phyloP scores from a whole-genome alignment of 2,888 invertebrate species.

The Ennomos erosarius region DNA sequence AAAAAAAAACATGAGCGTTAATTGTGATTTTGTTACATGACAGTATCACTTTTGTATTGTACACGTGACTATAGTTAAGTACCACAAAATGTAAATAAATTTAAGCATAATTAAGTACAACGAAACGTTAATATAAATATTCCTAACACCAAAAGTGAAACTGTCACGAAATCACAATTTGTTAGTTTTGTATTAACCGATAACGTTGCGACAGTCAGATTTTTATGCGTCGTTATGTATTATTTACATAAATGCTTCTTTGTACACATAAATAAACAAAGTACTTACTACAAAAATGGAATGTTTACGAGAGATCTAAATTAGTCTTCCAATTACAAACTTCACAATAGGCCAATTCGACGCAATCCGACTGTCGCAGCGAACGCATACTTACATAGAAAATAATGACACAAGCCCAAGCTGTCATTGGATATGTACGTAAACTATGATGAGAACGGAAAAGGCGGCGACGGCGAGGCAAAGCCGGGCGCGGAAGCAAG shows the following conservation, averaged over 20 bases:
- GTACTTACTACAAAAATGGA: slow-evolving; percentile 39
- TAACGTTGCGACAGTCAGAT: slow-evolving; percentile 71
- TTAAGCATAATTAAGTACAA: not conserved
- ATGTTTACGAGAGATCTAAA: slow-evolving; percentile 51
- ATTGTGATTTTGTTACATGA: slow-evolving; percentile 41
- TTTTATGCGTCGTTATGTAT: slow-evolving; percentile 25
- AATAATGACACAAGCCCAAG: slow-evolving; percentile 77
- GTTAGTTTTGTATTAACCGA: slow-evolving; percentile 48
- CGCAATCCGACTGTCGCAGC: slow-evolving; percentile 74
- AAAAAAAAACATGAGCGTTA: slow-evolving; percentile 39
- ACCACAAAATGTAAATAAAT: too few species aligned
- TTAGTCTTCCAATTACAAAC: slow-evolving; percentile 11
- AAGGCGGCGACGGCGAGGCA: slow-evolving; percentile 81
- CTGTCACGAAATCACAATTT: slow-evolving; percentile 48
- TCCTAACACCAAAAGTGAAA: slow-evolving; percentile 45
- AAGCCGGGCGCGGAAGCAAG: slow-evolving; percentile 71
- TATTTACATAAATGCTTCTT: slow-evolving; percentile 33
- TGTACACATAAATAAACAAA: slow-evolving; percentile 27
- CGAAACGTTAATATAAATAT: slow-evolving; percentile 2
- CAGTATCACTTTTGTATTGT: slow-evolving; percentile 20
- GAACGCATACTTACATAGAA: slow-evolving; percentile 72
- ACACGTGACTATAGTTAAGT: not conserved
- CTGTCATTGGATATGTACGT: slow-evolving; percentile 81
- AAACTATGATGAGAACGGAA: slow-evolving; percentile 79
- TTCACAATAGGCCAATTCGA: slow-evolving; percentile 27